phyloP scores from a whole-genome alignment of 2,113 vertebrate species.

The Pongo pygmaeus region DNA sequence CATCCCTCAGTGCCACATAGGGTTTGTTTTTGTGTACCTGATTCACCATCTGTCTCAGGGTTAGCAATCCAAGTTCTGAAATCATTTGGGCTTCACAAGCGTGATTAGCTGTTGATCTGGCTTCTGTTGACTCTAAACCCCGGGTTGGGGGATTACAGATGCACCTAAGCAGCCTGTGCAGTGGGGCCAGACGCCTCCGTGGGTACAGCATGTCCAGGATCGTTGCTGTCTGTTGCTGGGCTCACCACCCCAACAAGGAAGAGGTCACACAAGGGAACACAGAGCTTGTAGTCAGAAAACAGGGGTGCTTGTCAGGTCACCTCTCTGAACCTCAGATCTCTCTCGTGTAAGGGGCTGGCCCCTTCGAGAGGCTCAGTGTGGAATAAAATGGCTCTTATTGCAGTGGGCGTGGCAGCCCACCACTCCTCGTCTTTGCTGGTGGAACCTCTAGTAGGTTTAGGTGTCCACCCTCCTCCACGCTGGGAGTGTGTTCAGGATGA shows the following conservation, averaged over 20 bases:
- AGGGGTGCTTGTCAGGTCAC: fast-evolving
- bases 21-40: conserved; percentile 44
- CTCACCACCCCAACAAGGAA: fast-evolving
- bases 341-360: fast-evolving
- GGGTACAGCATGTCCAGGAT: no score
- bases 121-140: background rate
- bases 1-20: background rate
- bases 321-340: background rate
- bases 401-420: fast-evolving
- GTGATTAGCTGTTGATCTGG: background rate
- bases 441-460: background rate
- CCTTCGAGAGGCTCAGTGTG: fast-evolving
- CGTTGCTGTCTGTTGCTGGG: fast-evolving
- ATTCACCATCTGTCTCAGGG: conserved; percentile 35
- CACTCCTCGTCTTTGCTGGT: no score
- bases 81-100: background rate
- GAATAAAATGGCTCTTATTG: fast-evolving
- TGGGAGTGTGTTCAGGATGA: background rate
- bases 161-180: background rate
- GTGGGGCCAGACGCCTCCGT: background rate
- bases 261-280: fast-evolving
- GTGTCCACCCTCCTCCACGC: no score
- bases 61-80: background rate
- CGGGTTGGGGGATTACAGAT: fast-evolving
- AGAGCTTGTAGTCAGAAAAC: background rate